These are phyloP conservation scores for Piprites chloris DNA, from an alignment of 2,113 vertebrate species.

Conservation along the genomic window DNA sequence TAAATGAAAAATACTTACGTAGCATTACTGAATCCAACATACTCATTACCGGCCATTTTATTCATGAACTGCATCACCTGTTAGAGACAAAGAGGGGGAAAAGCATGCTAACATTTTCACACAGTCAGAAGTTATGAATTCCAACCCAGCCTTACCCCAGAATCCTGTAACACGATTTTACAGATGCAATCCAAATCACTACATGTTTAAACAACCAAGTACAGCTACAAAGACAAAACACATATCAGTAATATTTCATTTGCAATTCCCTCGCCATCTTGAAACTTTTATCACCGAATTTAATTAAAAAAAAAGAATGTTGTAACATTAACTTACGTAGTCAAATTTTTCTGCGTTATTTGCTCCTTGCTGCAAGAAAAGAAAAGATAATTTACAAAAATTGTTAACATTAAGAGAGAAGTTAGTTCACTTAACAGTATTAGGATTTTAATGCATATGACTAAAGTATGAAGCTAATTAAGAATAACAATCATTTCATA, in stretches of 20 bases:
- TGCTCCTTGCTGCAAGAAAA: conserved; percentile 89
- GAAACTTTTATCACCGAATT: not conserved
- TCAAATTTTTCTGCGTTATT: conserved; percentile 98
- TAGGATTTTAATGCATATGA: conserved; percentile 44
- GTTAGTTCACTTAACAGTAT: conserved; percentile 57
- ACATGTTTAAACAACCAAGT: not conserved
- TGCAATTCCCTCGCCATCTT: not conserved
- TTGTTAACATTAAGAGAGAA: conserved; percentile 44
- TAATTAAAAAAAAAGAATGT: not conserved
- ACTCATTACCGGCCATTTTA: conserved; percentile 98
- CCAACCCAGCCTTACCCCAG: not conserved
- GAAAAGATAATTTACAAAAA: conserved; percentile 72
- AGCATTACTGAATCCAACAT: conserved; percentile 98
- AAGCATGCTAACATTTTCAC: not conserved
- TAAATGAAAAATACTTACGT: conserved; percentile 85
- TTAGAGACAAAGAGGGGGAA: not conserved
- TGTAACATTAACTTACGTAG: conserved; percentile 84
- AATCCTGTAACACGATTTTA: not conserved
- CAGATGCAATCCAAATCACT: not conserved
- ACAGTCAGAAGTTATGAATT: not conserved
- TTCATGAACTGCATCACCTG: conserved; percentile 99
- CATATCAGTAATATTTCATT: not conserved
- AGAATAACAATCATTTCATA: conserved; percentile 42
- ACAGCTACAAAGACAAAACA: not conserved
- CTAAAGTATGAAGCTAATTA: conserved; percentile 43